phyloP scores from a whole-genome alignment of 2,888 invertebrate species.

The Erannis defoliaria region DNA sequence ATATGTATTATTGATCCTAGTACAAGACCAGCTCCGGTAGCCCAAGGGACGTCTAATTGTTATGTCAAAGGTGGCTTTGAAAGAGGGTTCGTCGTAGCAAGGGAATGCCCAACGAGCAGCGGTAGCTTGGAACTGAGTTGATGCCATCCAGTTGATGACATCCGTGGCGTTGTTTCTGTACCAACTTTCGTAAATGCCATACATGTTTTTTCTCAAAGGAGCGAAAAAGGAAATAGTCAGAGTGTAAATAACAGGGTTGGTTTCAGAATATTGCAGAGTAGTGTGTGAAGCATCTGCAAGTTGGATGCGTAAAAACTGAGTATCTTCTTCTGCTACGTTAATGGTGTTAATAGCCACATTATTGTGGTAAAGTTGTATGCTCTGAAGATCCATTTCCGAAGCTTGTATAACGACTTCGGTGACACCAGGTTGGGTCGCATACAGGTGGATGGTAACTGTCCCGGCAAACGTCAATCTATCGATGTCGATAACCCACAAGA shows the following conservation, averaged over 20 bases:
- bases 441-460: constrained; percentile 64
- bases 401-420: constrained; percentile 71
- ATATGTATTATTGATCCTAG: constrained; percentile 75
- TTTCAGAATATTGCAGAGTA: constrained; percentile 49
- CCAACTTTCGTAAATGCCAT: constrained; percentile 78
- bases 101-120: constrained; percentile 91
- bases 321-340: constrained; percentile 45
- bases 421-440: constrained; percentile 61
- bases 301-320: constrained; percentile 63
- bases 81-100: constrained; percentile 93
- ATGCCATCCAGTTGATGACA: constrained; percentile 82
- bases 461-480: constrained; percentile 64
- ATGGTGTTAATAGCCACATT: constrained; percentile 39
- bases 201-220: constrained; percentile 72
- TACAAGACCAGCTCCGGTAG: constrained; percentile 86
- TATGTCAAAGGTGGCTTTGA: constrained; percentile 91
- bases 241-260: constrained; percentile 52
- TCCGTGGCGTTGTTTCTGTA: constrained; percentile 57
- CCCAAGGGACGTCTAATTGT: constrained; percentile 86
- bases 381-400: constrained; percentile 61
- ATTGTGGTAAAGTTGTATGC: constrained; percentile 67
- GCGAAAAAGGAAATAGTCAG: constrained; percentile 64
- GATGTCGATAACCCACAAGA: constrained; percentile 79
- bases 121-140: constrained; percentile 90
- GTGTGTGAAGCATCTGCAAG: constrained; percentile 49